Percentiles rank a stretch among this genome's conserved stretches.
These are phyloP conservation scores for Callipepla squamata DNA, from an alignment of 2,113 vertebrate species.

Conservation along the genomic window DNA sequence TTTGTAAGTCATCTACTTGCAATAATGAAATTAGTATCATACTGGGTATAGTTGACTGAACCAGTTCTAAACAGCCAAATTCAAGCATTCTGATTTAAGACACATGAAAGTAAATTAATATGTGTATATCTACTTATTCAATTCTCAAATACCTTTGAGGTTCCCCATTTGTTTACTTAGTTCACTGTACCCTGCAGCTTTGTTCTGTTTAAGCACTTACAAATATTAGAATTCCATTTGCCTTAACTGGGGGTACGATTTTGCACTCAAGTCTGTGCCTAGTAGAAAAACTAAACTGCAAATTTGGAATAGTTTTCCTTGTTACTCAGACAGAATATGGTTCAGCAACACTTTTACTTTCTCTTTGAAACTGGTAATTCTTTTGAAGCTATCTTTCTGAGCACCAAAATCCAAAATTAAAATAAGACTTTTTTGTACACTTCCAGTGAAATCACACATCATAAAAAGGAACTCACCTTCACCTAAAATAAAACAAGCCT, in stretches of 20 bases:
- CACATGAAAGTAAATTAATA: neutral
- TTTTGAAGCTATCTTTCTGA: neutral
- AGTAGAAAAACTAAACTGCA: neutral
- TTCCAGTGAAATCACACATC: neutral
- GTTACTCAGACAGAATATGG: accelerated
- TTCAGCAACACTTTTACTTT: neutral
- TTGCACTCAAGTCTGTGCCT: neutral
- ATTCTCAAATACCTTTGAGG: neutral
- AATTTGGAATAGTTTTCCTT: neutral
- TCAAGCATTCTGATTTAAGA: neutral
- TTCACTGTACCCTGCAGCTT: neutral
- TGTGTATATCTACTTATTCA: neutral
- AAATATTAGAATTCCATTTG: neutral
- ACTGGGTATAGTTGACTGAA: neutral
- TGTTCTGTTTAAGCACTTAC: neutral
- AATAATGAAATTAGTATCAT: neutral
- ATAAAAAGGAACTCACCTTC: neutral
- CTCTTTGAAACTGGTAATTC: neutral
- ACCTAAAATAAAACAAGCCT: neutral
- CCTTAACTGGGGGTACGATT: neutral
- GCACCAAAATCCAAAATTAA: neutral
- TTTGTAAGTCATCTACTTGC: neutral
- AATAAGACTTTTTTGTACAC: neutral
- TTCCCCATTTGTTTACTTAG: neutral
- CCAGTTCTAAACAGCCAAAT: neutral